Percentiles rank a stretch among this genome's conserved stretches.
Conservation (phyloP, 2,888 invertebrate genomes). For the Conchocele bisecta region DNA sequence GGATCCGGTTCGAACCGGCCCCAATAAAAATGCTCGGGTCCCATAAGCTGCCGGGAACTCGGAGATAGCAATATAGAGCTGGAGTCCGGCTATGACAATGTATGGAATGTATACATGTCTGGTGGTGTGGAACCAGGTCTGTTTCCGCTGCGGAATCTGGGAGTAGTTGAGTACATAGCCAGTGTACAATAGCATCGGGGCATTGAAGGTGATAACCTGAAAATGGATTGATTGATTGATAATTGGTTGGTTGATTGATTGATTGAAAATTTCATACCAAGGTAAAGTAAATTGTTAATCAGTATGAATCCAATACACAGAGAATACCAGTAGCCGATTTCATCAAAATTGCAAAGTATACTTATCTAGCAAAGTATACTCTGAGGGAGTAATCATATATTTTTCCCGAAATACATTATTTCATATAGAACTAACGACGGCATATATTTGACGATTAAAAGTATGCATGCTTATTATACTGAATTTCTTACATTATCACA, state of each 20-base stretch:
- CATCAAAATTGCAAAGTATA: too few relatives aligned
- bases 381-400: too few relatives aligned
- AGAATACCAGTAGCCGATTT: too few relatives aligned
- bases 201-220: slow-evolving; percentile 87
- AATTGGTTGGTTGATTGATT: too few relatives aligned
- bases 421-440: too few relatives aligned
- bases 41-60: slow-evolving; percentile 93
- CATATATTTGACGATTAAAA: too few relatives aligned
- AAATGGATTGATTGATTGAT: too few relatives aligned
- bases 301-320: slow-evolving; percentile 13
- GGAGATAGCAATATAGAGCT: slow-evolving; percentile 85
- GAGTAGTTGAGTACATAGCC: slow-evolving; percentile 86
- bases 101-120: slow-evolving; percentile 67
- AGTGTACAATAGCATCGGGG: slow-evolving; percentile 89
- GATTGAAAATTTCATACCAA: slow-evolving; percentile 5
- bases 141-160: slow-evolving; percentile 32
- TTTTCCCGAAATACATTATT: too few relatives aligned
- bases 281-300: neutral
- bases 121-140: slow-evolving; percentile 37
- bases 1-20: slow-evolving; percentile 92
- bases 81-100: slow-evolving; percentile 82
- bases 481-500: too few relatives aligned
- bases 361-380: too few relatives aligned
- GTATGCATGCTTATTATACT: too few relatives aligned
- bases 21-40: slow-evolving; percentile 89